Conservation (phyloP, 1,140 invertebrate species). For the Meloidogyne exigua region DNA sequence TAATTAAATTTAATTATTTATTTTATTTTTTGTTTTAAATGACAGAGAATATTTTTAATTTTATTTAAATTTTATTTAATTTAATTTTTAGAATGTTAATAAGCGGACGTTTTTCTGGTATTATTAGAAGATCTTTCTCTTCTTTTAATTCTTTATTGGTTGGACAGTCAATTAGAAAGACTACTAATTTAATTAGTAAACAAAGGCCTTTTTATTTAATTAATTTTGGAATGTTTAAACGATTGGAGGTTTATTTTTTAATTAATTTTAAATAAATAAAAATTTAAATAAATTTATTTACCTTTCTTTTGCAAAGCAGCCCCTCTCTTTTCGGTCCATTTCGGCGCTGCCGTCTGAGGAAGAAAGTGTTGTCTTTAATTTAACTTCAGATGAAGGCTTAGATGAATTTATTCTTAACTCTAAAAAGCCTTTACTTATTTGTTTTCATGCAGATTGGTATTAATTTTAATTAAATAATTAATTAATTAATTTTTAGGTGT, state of each 20-base stretch:
- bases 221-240: not conserved
- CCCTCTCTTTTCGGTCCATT: conserved; percentile 12
- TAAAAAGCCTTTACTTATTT: conserved; percentile 13
- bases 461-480: not conserved
- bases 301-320: too few relatives aligned
- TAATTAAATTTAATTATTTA: not conserved
- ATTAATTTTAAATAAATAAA: too few relatives aligned
- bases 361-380: conserved; percentile 8
- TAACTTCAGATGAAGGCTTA: conserved; percentile 32
- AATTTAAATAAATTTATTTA: too few relatives aligned
- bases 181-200: not conserved
- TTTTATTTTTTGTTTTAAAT: too few relatives aligned
- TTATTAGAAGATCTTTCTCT: not conserved
- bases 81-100: not conserved
- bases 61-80: not conserved
- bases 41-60: not conserved
- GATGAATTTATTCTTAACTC: conserved; percentile 14
- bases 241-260: not conserved
- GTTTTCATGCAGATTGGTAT: conserved; percentile 25
- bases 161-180: not conserved
- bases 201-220: not conserved
- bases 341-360: not conserved
- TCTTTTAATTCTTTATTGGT: not conserved
- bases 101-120: not conserved
- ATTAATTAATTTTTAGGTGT: conserved; percentile 25